Evolutionary conservation across 1,140 invertebrate species (phyloP), one percentile per base, ranked within the genome.

Genomic region (Cydia strobilella): DNA sequence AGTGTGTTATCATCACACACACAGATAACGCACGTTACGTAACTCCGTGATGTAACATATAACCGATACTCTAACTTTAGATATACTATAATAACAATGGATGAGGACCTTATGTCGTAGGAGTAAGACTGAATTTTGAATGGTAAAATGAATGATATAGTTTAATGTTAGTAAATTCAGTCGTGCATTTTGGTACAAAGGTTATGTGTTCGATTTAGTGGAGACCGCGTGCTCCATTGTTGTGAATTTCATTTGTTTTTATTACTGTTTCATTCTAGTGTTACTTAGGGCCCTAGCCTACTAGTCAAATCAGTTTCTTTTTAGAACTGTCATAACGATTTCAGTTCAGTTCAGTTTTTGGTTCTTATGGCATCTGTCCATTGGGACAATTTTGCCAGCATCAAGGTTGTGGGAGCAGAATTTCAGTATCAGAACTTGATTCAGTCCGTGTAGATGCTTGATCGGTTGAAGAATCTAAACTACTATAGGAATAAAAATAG

Each of bases 181-280:
- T 59, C 18, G 10, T 59, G 35, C 35, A 39, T n/a, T 59, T 23
- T 59, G 54, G 54, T 59, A 59, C 54, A 59, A 59, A 59, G 54
- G 54, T 59, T 59, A 54, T 54, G 51, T 54, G 20, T 59, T 59
- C 23, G 54, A 59, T 59, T 59, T 23, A 23, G 20, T 59, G 54
- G 18, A 23, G 12, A 23, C 54, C 54, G 54, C 54, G 54, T 59
- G 54, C 20, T 59, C 18, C 51, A 59, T 18, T 59, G 18, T 59
- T n/a, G 48, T 20, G 18, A 2, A 20, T 18, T 20, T 59, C n/a
- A 12, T 59, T n/a, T 59, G 20, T 23, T 20, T 59, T 59, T 2
- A 23, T 59, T 23, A 59, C 1, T 42, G 7, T 35, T 35, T 35
- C 7, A 35, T 12, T 42, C 39, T 45, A 45, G 12, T 42, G 39